Evolutionary conservation across 2,797 vertebrate genomes (phyloP), one percentile per base, ranked within the genome.

Genomic region (Synanceia verrucosa): DNA sequence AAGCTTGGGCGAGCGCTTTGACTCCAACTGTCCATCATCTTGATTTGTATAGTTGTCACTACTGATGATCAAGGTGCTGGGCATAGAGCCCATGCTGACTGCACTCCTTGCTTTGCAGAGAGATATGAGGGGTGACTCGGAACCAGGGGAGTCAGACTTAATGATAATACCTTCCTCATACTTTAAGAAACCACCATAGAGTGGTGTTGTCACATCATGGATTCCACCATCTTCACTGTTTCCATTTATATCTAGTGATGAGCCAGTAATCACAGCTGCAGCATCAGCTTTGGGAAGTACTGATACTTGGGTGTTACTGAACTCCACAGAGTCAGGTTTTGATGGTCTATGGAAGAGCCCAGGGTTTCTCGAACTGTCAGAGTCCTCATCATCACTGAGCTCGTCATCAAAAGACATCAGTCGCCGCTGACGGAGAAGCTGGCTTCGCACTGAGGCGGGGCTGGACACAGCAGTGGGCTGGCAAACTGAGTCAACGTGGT

Each of bases 371-470:
- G 26, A 8, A 1, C 43, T 66, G 2, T 77, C 70, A 0, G 74
- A 64, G 19, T 80, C 71, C 1, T 86, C 84, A 0, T 91, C 94
- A 29, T 93, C 92, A 0, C 95, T 94, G 36, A 80, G 72, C 0
- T 94, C 89, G 2, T 95, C 92, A 2, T 97, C 95, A 0, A 93
- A 95, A 87, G 95, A 95, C 62, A 94, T 89, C 26, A 98, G 89
- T 19, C 87, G 92, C 0, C 92, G 90, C 89, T 99, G 97, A 2
- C 95, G 94, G 39, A 96, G 94, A 12, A 98, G 96, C 1, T 96
- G 96, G 84, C 95, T 97, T 57, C 95, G 94, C n/a, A 90, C 66
- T 7, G 88, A 94, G 63, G 92, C 90, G 0, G 95, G 94, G 79
- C 95, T 96, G 9, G 93, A 94, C 0, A 89, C 91, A 18, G 94